Conservation (phyloP, 2,888 invertebrate species). For the Ornithoptera alexandrae region DNA sequence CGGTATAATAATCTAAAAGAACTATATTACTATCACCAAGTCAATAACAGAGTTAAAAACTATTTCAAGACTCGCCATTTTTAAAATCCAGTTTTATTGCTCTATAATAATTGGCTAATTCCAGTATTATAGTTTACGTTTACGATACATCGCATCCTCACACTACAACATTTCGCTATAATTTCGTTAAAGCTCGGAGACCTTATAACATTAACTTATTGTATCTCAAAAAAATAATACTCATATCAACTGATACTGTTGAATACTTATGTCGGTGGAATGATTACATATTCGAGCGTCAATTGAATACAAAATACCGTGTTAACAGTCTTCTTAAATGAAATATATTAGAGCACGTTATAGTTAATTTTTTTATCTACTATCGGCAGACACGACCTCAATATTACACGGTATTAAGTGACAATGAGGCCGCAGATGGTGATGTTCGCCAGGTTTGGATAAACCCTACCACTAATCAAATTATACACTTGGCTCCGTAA, state of each 20-base stretch:
- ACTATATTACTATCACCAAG: constrained; percentile 38
- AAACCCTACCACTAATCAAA: no score
- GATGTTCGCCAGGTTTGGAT: no score
- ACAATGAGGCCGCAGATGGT: no score
- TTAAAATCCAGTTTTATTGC: constrained; percentile 23
- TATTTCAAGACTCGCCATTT: constrained; percentile 3
- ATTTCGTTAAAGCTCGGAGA: constrained; percentile 58
- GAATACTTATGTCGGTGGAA: constrained; percentile 75
- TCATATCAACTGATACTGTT: constrained; percentile 60
- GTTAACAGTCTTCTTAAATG: constrained; percentile 69
- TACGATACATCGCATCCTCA: constrained; percentile 1
- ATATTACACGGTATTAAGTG: no score
- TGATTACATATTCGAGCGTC: constrained; percentile 68
- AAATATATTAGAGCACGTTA: constrained; percentile 35
- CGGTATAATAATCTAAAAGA: constrained; percentile 55
- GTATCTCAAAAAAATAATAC: constrained; percentile 58
- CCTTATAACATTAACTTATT: constrained; percentile 41
- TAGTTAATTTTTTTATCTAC: no score
- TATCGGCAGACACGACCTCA: no score
- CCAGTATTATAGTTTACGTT: neutral
- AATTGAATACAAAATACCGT: constrained; percentile 54
- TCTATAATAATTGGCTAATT: constrained; percentile 6
- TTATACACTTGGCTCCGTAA: no score
- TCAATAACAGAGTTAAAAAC: constrained; percentile 9
- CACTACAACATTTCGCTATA: constrained; percentile 30